Evolutionary conservation across 1,140 invertebrate species (phyloP).

Genomic region (Acromyrmex echinatior): DNA sequence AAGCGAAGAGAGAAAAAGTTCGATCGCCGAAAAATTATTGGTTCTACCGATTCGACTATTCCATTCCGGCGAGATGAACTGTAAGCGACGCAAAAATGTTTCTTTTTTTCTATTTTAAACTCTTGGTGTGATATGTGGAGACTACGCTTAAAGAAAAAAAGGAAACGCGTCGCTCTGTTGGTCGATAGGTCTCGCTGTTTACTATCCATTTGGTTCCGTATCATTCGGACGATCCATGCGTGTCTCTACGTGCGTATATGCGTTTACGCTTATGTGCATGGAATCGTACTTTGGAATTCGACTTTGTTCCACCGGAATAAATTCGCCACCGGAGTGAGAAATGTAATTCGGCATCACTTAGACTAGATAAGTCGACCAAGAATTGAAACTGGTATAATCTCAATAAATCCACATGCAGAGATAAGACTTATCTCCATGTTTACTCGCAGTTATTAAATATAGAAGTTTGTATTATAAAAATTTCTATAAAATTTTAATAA

Average conservation of each 20-base stretch:
- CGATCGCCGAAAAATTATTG: slow-evolving; percentile 23
- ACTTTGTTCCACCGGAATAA: background rate
- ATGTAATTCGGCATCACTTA: background rate
- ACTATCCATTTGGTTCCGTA: slow-evolving; percentile 42
- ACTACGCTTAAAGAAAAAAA: slow-evolving; percentile 58
- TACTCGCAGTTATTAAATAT: background rate
- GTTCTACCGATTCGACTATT: slow-evolving; percentile 22
- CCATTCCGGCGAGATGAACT: slow-evolving; percentile 52
- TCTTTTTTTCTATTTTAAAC: slow-evolving; percentile 60
- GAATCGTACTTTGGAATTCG: slow-evolving; percentile 34
- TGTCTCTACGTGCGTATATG: background rate
- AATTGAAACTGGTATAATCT: background rate
- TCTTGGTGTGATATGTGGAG: slow-evolving; percentile 78
- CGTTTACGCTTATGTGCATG: background rate
- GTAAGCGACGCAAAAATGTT: slow-evolving; percentile 54
- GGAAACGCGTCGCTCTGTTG: slow-evolving; percentile 73
- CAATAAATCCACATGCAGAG: background rate
- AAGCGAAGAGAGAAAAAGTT: slow-evolving; percentile 63
- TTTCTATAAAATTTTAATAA: slow-evolving; percentile 1
- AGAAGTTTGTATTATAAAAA: background rate
- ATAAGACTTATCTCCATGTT: background rate
- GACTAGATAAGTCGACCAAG: slow-evolving; percentile 8
- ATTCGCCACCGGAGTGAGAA: background rate
- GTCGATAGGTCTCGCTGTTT: slow-evolving; percentile 70
- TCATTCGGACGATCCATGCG: slow-evolving; percentile 22